Conservation (phyloP, 2,113 vertebrate species). For the Propithecus coquereli region DNA sequence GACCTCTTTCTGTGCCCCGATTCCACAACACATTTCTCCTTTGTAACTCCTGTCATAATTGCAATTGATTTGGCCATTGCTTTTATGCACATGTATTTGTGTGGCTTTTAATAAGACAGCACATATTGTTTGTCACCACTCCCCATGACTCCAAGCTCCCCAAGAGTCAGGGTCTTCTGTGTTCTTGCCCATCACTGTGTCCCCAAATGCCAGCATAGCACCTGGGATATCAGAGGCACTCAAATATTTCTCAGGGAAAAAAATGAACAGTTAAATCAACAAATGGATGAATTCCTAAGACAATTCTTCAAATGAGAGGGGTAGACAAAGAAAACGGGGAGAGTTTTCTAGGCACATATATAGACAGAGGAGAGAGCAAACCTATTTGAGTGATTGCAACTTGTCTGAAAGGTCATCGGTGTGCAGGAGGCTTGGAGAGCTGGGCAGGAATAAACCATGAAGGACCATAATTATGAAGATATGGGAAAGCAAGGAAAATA, state of each 20-base stretch:
- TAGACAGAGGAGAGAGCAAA: background rate
- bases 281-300: background rate
- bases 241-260: background rate
- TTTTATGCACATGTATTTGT: background rate
- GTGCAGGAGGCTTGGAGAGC: background rate
- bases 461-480: background rate
- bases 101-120: background rate
- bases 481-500: background rate
- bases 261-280: background rate
- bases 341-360: background rate
- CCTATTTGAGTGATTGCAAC: background rate
- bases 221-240: background rate
- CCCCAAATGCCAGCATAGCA: background rate
- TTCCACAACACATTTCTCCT: background rate
- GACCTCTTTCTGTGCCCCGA: background rate
- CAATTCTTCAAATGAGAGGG: background rate
- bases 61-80: background rate
- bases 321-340: background rate
- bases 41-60: background rate
- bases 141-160: background rate
- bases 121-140: background rate
- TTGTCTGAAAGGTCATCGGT: background rate
- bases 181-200: background rate
- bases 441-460: background rate
- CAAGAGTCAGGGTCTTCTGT: background rate